Conservation (phyloP, 2,888 invertebrate species). For the Diarsia brunnea region DNA sequence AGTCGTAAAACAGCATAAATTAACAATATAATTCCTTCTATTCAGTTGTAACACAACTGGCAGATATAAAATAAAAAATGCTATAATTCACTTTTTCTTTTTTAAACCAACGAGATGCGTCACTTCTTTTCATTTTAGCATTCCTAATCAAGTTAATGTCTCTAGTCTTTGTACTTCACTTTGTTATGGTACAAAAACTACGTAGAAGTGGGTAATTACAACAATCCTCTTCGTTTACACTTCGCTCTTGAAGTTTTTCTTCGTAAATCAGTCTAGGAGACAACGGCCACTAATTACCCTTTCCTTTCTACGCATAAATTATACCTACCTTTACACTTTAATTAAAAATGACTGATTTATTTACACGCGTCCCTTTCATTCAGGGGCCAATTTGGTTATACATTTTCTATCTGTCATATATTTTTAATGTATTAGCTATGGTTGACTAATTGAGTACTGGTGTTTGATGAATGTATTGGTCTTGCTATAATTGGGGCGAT, state of each 20-base stretch:
- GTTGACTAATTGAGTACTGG: constrained; percentile 6
- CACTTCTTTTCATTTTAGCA: constrained; percentile 22
- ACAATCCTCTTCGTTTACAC: constrained; percentile 48
- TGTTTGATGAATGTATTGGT: constrained; percentile 1
- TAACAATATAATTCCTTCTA: neutral
- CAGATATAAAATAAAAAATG: neutral
- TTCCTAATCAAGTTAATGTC: constrained; percentile 46
- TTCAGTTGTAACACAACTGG: neutral
- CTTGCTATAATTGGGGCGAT: neutral
- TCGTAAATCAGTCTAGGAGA: constrained; percentile 51
- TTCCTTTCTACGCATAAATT: constrained; percentile 68
- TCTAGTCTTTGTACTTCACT: constrained; percentile 14
- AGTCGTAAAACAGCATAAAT: neutral
- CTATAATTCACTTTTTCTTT: constrained; percentile 16
- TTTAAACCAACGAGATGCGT: constrained; percentile 20
- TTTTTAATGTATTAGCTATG: constrained; percentile 13
- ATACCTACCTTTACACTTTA: constrained; percentile 67
- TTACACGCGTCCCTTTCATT: constrained; percentile 59
- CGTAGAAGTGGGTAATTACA: constrained; percentile 50
- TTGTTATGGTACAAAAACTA: constrained; percentile 39
- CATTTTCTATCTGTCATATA: neutral
- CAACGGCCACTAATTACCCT: constrained; percentile 66
- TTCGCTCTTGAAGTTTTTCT: constrained; percentile 52
- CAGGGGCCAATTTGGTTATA: neutral
- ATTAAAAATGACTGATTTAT: constrained; percentile 78